phyloP scores from a whole-genome alignment of 2,888 invertebrate genomes.

The Neocrepidodera transversa region DNA sequence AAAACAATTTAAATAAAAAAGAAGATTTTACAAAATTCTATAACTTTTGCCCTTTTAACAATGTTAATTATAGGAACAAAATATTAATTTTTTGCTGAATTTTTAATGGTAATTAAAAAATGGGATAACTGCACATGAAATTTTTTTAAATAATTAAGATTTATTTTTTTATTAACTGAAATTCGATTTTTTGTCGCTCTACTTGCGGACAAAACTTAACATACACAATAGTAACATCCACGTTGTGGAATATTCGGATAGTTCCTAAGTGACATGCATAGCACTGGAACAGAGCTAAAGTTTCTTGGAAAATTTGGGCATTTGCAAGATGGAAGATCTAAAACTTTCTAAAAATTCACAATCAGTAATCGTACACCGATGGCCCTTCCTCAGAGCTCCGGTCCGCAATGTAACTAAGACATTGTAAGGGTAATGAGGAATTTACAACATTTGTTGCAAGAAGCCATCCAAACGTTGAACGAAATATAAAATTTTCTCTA shows the following conservation, averaged over 20 bases:
- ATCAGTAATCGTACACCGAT: conserved; percentile 72
- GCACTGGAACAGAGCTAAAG: conserved; percentile 75
- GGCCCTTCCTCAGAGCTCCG: conserved; percentile 87
- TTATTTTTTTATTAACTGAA: too few relatives aligned
- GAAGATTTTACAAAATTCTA: too few relatives aligned
- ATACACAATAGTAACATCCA: conserved; percentile 64
- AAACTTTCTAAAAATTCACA: conserved; percentile 45
- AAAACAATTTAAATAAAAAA: too few relatives aligned
- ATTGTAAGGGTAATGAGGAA: conserved; percentile 90
- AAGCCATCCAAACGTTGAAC: conserved; percentile 95
- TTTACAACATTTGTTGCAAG: conserved; percentile 90
- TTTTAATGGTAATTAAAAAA: too few relatives aligned
- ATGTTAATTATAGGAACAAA: too few relatives aligned
- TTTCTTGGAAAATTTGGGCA: conserved; percentile 51
- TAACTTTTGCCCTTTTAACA: too few relatives aligned
- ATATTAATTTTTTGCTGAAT: too few relatives aligned
- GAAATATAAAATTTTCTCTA: too few relatives aligned
- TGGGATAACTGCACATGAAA: too few relatives aligned
- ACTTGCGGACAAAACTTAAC: conserved; percentile 54
- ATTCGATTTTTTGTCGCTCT: too few relatives aligned
- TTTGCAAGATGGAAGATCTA: conserved; percentile 59
- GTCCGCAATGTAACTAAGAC: conserved; percentile 88
- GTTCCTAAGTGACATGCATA: conserved; percentile 79
- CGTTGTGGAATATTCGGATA: conserved; percentile 82
- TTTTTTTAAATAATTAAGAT: too few relatives aligned